These are phyloP conservation scores for Notarius lentiginosus DNA, from an alignment of 2,113 vertebrate genomes.

Conservation along the genomic window DNA sequence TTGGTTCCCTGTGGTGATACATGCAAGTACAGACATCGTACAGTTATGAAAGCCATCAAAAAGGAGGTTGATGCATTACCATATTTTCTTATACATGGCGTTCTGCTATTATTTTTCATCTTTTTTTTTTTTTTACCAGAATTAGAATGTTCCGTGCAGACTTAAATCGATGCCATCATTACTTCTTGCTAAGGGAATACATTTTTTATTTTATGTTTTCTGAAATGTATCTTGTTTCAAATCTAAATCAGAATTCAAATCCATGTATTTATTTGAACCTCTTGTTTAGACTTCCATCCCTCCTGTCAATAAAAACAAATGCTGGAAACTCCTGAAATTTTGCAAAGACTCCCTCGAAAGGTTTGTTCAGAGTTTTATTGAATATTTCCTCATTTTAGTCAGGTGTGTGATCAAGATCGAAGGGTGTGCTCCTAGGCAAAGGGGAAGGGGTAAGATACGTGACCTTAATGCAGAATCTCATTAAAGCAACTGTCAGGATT, in stretches of 20 bases:
- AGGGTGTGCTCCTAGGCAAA: conserved; percentile 76
- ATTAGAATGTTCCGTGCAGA: background rate
- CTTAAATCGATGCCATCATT: background rate
- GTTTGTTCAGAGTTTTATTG: conserved; percentile 76
- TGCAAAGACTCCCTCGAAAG: conserved; percentile 60
- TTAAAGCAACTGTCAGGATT: conserved; percentile 94
- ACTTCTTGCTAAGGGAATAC: background rate
- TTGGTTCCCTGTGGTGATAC: no score
- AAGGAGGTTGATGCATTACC: no score
- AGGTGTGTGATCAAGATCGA: conserved; percentile 82
- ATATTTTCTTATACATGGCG: no score
- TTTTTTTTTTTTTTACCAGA: no score
- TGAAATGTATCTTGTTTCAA: background rate
- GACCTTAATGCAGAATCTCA: conserved; percentile 91
- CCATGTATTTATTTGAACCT: background rate
- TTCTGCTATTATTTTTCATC: background rate
- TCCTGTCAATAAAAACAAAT: background rate
- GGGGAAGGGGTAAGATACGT: conserved; percentile 76
- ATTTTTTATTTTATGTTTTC: background rate
- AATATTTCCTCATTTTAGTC: conserved; percentile 79
- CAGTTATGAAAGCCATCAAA: no score
- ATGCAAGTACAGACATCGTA: no score
- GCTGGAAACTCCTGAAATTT: background rate
- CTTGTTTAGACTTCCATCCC: conserved; percentile 1
- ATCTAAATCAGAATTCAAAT: background rate